Evolutionary conservation across 2,888 invertebrate species (phyloP), one percentile per base, ranked within the genome.

Genomic region (Thelaira solivaga): DNA sequence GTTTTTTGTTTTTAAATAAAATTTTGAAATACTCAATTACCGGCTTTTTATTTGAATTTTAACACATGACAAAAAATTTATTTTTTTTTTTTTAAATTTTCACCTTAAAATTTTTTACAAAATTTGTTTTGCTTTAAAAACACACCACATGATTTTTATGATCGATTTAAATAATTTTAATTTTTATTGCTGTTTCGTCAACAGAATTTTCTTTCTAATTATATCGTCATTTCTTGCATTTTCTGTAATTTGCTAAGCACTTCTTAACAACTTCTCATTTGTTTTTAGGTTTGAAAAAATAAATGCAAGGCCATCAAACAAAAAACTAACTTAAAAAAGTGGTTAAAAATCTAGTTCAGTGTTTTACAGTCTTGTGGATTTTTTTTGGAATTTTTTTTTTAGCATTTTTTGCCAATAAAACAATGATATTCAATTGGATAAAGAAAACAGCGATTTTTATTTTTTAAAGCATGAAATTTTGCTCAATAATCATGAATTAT

Each of bases 261-360:
- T 68, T 73, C 51, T 3, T 0, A 1, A 41, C 34, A 72, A 68
- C 24, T 62, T 5, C 2, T 11, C 24, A n/a, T 41, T 49, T 82
- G 81, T 82, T 82, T 80, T 55, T 13, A 8, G 62, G 8, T 20
- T 55, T 45, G 36, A 57, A 65, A 72, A 36, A 73, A 51, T 65
- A 43, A 55, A 10, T 65, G 34, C 77, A 61, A 53, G 67, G 68
- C n/a, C 51, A 20, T 2, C 7, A 13, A 71, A 85, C 83, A 86
- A 86, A 86, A 81, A 85, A 86, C 83, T 82, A 81, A 83, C 83
- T 85, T 85, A 84, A 85, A 86, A n/a, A 85, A 86, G 83, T 84
- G 86, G 85, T 84, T 83, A 85, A 84, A 86, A 85, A 86, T 85
- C 83, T 86, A 69, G 86, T 84, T 82, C 81, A 82, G 73, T 62